These are phyloP conservation scores for Bostrychus sinensis DNA, from an alignment of 2,113 vertebrate genomes.

Conservation along the genomic window DNA sequence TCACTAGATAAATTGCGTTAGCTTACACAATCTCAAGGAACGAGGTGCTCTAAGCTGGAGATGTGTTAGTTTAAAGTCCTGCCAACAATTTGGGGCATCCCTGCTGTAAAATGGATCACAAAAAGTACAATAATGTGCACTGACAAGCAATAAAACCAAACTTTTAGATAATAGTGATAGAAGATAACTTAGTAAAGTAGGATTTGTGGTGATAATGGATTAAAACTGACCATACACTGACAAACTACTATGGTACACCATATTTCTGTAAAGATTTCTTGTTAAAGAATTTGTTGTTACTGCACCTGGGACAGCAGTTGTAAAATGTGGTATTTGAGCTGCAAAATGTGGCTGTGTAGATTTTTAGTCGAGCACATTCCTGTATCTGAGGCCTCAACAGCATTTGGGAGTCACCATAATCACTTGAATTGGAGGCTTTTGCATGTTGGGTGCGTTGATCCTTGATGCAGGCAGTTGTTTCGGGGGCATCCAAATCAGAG, in stretches of 20 bases:
- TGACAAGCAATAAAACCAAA: conserved; percentile 40
- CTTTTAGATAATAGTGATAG: conserved; percentile 30
- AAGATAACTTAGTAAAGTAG: too few relatives aligned
- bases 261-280: too few relatives aligned
- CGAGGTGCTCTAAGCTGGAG: not conserved
- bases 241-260: too few relatives aligned
- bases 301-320: too few relatives aligned
- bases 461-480: conserved; percentile 37
- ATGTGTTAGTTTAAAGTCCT: conserved; percentile 11
- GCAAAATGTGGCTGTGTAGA: too few relatives aligned
- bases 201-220: too few relatives aligned
- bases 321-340: too few relatives aligned
- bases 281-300: too few relatives aligned
- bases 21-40: not conserved
- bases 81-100: conserved; percentile 12
- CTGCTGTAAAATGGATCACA: conserved; percentile 45
- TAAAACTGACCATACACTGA: too few relatives aligned
- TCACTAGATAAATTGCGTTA: conserved; percentile 1
- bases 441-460: conserved; percentile 31
- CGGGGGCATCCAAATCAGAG: conserved; percentile 45
- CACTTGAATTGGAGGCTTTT: conserved; percentile 19
- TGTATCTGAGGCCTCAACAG: conserved; percentile 10
- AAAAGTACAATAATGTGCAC: conserved; percentile 24
- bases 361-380: too few relatives aligned
- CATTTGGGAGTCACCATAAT: conserved; percentile 17